Evolutionary conservation across 2,888 invertebrate genomes (phyloP).

Genomic region (Panopea generosa): DNA sequence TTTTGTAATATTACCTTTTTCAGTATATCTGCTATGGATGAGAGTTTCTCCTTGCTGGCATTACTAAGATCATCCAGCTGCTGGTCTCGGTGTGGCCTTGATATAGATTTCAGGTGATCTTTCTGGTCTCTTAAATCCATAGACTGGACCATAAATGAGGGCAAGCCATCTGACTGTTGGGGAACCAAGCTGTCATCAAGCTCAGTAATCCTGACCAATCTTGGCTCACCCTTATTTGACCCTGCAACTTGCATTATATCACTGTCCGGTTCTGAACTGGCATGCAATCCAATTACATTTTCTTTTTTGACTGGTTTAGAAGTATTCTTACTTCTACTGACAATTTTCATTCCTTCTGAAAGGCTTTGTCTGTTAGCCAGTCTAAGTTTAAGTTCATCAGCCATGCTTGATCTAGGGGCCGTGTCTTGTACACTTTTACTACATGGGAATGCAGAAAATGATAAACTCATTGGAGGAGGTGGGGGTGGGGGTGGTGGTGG

Average conservation of each 20-base stretch:
- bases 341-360: constrained; percentile 36
- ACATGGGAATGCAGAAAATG: constrained; percentile 16
- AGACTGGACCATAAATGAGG: constrained; percentile 70
- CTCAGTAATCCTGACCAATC: constrained; percentile 27
- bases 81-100: constrained; percentile 73
- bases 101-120: constrained; percentile 70
- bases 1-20: constrained; percentile 69
- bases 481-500: constrained; percentile 68
- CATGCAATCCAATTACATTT: constrained; percentile 2
- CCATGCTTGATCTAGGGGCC: constrained; percentile 46
- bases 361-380: constrained; percentile 46
- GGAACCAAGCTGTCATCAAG: constrained; percentile 33
- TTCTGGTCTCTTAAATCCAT: constrained; percentile 72
- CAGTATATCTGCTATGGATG: constrained; percentile 77
- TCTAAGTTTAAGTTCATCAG: constrained; percentile 51
- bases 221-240: neutral
- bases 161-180: constrained; percentile 55
- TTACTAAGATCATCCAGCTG: constrained; percentile 66
- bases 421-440: constrained; percentile 33
- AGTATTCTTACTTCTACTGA: constrained; percentile 6
- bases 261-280: neutral
- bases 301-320: constrained; percentile 16
- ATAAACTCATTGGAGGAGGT: constrained; percentile 50
- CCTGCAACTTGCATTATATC: neutral
- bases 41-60: constrained; percentile 66